Base-by-base conservation (phyloP, 2,888 invertebrate species). In the Cataglyphis cursor region DNA sequence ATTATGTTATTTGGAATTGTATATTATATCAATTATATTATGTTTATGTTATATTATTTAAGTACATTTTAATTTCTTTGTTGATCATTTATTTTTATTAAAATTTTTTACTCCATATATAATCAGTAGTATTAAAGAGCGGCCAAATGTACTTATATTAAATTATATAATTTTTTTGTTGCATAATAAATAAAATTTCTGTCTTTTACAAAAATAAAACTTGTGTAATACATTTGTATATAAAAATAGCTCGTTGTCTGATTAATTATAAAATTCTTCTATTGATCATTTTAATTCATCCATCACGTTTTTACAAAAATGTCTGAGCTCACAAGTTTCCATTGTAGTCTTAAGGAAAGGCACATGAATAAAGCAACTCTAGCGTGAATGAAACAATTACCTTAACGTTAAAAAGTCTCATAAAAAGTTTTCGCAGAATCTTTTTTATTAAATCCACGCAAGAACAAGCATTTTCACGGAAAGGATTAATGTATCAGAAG, bases 251-350 rank as follows among this genome's bases (percentile, higher is more conserved):
- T 65, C 5, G 62, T 74, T 83, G 82, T 70, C 35, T 87, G 83
- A 87, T 89, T 89, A 80, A 76, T 84, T 81, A 81, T 84, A 72
- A 89, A 89, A 89, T 89, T 89, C 66, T 85, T 82, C 85, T 86
- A 86, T 85, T 85, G 83, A 89, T 89, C 84, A 85, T 84, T 65
- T 73, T 44, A 24, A 48, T 57, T 84, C 72, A 72, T 74, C 82
- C 81, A 76, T 85, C 86, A 59, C 31, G 12, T 24, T 68, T 44
- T 44, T 28, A n/a, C 59, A 8, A 78, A 68, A 68, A 59, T 68
- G 12, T 61, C 59, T 28, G 15, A 4, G 44, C 57, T 59, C 21
- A 57, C 57, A 66, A 41, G 65, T 38, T 41, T 51, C 28, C 8
- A 57, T 44, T 66, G 21, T 57, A 66, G 6, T 44, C 21, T 9